Evolutionary conservation across 2,888 invertebrate species (phyloP), one percentile per base, ranked within the genome.

Genomic region (Lumbricus terrestris): DNA sequence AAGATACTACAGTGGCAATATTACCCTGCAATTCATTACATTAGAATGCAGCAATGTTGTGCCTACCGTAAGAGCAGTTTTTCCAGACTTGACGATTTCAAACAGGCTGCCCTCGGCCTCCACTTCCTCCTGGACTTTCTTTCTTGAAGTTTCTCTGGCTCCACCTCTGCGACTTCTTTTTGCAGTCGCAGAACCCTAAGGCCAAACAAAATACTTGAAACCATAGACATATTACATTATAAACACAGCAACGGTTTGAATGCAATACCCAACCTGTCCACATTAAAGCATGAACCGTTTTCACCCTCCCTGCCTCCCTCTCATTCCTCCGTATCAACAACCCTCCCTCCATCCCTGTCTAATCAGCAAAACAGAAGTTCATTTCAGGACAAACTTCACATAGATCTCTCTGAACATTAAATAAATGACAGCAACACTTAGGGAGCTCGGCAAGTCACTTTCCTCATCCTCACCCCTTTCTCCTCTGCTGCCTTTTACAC

Each of bases 61-160:
- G 33, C 82, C 23, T 90, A 94, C 95, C 92, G 94, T 94, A 42
- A 94, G 91, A 20, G 95, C 94, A 15, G 93, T 93, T 91, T 93
- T 94, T 29, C 94, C 94, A 85, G 93, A 92, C 91, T 93, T 94
- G 42, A 95, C 94, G 47, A 94, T 93, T 90, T 94, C 94, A 94
- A 94, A 95, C 89, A 95, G 91, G 90, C 93, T 93, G 33, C 94
- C 93, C n/a, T 93, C 94, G 2, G 42, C 83, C 20, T 92, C 93
- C 23, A 34, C 33, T 23, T 33, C 47, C 85, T 82, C 88, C 23
- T 88, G 88, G 29, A 54, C 42, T 88, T 90, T 90, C 88, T 90
- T 90, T 54, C 69, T 54, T 11, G 82, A 35, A 37, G 82, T 33
- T 6, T 38, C 88, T 42, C 83, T 83, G 83, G 83, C 83, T 88